A percentile compares a stretch with the other conserved stretches of the same genome.
These are phyloP conservation scores for Myiotriccus ornatus DNA, from an alignment of 2,797 vertebrate genomes.

Conservation along the genomic window DNA sequence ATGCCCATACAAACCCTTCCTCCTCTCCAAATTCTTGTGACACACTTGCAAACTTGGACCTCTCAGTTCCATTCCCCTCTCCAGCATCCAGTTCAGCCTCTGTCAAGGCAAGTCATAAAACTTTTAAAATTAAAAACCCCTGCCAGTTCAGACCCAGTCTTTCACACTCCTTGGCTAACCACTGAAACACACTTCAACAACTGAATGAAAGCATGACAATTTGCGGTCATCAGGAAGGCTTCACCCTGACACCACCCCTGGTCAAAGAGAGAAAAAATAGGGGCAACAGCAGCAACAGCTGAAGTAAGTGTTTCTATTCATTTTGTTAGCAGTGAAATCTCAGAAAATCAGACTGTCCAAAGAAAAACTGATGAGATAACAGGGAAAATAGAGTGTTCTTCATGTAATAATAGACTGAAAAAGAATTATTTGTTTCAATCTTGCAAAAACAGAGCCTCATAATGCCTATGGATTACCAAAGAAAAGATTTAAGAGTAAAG, in stretches of 20 bases:
- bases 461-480: not conserved
- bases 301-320: not conserved
- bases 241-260: not conserved
- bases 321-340: not conserved
- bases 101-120: not conserved
- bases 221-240: not conserved
- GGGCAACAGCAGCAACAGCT: not conserved
- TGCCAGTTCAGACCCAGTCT: not conserved
- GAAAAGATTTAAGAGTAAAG: not conserved
- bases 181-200: not conserved
- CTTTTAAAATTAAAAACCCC: not conserved
- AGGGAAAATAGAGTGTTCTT: not conserved
- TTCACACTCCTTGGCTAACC: not conserved
- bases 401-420: not conserved
- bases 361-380: not conserved
- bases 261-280: not conserved
- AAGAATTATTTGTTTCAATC: not conserved
- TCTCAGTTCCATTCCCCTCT: not conserved
- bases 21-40: rapidly evolving
- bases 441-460: not conserved
- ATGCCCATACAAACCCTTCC: not conserved
- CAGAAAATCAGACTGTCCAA: not conserved
- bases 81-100: not conserved
- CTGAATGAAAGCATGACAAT: not conserved
- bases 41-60: not conserved